A percentile compares a stretch with the other conserved stretches of the same genome.
phyloP scores from a whole-genome alignment of 2,113 vertebrate genomes.

The Dolichallabes microphthalmus region DNA sequence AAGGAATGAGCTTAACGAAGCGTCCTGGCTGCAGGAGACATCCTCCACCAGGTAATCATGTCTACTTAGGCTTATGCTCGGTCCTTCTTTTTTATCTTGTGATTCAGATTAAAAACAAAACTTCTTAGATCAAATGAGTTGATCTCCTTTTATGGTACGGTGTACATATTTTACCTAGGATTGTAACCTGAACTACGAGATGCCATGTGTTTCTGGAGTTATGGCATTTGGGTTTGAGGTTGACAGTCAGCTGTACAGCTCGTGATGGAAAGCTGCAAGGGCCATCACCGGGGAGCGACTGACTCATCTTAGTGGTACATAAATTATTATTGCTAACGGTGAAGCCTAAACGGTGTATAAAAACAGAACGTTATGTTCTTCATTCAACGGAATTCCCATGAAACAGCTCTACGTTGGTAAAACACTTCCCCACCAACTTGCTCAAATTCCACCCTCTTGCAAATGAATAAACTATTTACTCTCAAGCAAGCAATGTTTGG shows the following conservation, averaged over 20 bases:
- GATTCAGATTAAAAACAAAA: neutral
- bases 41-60: neutral
- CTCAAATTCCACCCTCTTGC: neutral
- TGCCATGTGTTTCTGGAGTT: neutral
- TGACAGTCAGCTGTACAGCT: neutral
- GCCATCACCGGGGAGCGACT: neutral
- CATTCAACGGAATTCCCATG: neutral
- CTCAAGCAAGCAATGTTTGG: neutral
- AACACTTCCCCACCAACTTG: neutral
- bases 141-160: neutral
- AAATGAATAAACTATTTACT: neutral
- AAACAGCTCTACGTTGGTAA: neutral
- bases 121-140: neutral
- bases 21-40: constrained; percentile 25
- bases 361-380: neutral
- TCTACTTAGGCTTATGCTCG: neutral
- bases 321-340: neutral
- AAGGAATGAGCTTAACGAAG: constrained; percentile 53
- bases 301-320: neutral
- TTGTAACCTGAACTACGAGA: neutral
- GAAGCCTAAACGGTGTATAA: neutral
- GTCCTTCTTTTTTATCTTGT: neutral
- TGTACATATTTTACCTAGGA: neutral
- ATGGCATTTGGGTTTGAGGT: neutral
- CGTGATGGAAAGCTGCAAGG: neutral